Evolutionary conservation across 2,797 vertebrate genomes (phyloP), one percentile per base, ranked within the genome.

Genomic region (Paguma larvata): DNA sequence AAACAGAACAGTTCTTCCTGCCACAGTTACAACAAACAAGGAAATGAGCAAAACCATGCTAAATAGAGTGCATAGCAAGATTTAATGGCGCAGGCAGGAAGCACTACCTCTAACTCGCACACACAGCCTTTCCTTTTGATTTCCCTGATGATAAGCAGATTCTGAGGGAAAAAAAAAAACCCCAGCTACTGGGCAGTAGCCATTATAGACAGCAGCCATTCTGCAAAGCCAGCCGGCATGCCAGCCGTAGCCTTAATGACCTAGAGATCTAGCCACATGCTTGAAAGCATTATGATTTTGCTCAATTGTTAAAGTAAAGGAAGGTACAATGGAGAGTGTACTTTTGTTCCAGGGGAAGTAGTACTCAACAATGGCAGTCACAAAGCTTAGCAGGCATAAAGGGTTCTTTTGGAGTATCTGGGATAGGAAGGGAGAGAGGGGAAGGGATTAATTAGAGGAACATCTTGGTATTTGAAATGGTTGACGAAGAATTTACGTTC

Each of bases 21-120:
- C 95, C 99, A 99, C 90, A 99, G 99, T 98, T 99, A 99, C 97
- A 99, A 99, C 97, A 99, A 99, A 98, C 99, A 99, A 99, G 99
- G 99, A 95, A 99, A 98, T 0, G 99, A 99, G 98, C 99, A 99
- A 98, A 99, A 99, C 98, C 99, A 99, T 99, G 99, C 99, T 96
- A 99, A 99, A 99, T 99, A 99, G 98, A 99, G 99, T 25, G 98
- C 99, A 0, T 99, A 99, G 98, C 99, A 99, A 98, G 99, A 99
- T 98, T 98, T 99, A 82, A 99, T 99, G 59, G 99, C 99, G 30
- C 99, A 99, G 90, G 98, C 98, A 96, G 98, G 98, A 97, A 99
- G 99, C 98, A 99, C 99, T 94, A 99, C 99, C 98, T 99, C 99
- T 98, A 99, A 99, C 98, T 99, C 99, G 0, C 99, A 99, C 0